These are phyloP conservation scores for Drosophila hydei DNA, from an alignment of 1,140 invertebrate species.

Conservation along the genomic window DNA sequence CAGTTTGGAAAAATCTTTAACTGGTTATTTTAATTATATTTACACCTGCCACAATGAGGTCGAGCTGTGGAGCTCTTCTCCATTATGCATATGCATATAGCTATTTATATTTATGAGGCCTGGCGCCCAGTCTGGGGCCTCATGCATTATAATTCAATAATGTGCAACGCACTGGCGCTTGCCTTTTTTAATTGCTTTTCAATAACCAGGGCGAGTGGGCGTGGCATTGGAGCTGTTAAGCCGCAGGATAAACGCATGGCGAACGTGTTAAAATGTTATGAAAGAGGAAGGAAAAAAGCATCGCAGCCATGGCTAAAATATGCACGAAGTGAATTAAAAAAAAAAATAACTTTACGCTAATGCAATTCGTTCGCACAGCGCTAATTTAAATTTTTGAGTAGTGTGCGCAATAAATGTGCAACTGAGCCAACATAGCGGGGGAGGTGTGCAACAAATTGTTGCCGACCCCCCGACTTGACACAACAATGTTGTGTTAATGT, in stretches of 20 bases:
- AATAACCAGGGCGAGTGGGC: conserved; percentile 50
- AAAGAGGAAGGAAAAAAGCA: neutral
- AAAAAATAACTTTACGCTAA: conserved; percentile 48
- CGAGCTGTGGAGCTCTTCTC: neutral
- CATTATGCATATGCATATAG: conserved; percentile 47
- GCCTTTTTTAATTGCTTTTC: conserved; percentile 83
- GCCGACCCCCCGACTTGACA: conserved; percentile 11
- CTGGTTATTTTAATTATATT: conserved; percentile 38
- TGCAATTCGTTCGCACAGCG: conserved; percentile 59
- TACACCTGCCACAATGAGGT: conserved; percentile 32
- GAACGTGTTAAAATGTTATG: conserved; percentile 73
- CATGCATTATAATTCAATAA: conserved; percentile 80
- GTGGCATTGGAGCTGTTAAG: conserved; percentile 58
- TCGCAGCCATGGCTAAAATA: conserved; percentile 59
- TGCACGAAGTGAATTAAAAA: conserved; percentile 70
- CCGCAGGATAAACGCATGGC: conserved; percentile 68
- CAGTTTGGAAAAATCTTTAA: conserved; percentile 11
- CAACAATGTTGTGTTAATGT: conserved; percentile 76
- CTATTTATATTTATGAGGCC: conserved; percentile 79
- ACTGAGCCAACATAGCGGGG: conserved; percentile 11
- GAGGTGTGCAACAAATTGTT: conserved; percentile 70
- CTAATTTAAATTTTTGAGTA: conserved; percentile 79
- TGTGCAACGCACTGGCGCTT: conserved; percentile 58
- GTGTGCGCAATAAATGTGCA: conserved; percentile 59
- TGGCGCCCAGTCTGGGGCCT: conserved; percentile 1